These are phyloP conservation scores for Neogobius melanostomus DNA, from an alignment of 2,113 vertebrate genomes.

Conservation along the genomic window DNA sequence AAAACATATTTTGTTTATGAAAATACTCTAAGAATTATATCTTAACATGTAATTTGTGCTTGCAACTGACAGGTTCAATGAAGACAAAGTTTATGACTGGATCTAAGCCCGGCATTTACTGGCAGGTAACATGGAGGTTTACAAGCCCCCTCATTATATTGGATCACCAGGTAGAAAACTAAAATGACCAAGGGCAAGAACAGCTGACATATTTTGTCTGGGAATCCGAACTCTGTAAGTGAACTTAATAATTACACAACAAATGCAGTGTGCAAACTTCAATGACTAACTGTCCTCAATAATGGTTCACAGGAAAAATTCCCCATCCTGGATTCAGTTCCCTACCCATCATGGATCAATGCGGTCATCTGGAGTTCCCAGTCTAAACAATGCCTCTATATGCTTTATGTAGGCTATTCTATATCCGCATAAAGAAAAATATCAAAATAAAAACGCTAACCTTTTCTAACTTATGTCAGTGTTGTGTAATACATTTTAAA, in stretches of 20 bases:
- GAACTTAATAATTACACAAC: not conserved
- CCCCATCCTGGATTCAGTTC: not conserved
- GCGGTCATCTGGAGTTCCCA: constrained; percentile 82
- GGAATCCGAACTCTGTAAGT: constrained; percentile 85
- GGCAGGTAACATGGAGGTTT: constrained; percentile 87
- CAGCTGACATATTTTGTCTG: constrained; percentile 81
- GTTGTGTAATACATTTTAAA: too few relatives aligned
- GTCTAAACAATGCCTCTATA: constrained; percentile 74
- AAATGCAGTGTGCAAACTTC: constrained; percentile 55
- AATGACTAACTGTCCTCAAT: constrained; percentile 42
- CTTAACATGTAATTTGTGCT: not conserved
- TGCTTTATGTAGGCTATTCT: constrained; percentile 75
- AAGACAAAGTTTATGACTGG: constrained; percentile 85
- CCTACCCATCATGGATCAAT: constrained; percentile 80
- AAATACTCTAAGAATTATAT: not conserved
- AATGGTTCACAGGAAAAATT: constrained; percentile 18
- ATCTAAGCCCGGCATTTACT: constrained; percentile 84
- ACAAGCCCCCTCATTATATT: constrained; percentile 88
- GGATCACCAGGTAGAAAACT: constrained; percentile 86
- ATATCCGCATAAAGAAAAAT: constrained; percentile 40
- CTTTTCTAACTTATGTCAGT: not conserved
- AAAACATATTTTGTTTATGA: not conserved
- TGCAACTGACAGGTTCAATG: constrained; percentile 81
- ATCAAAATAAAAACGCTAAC: constrained; percentile 5
- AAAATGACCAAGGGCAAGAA: constrained; percentile 84